Evolutionary conservation across 2,888 invertebrate species (phyloP), one percentile per base, ranked within the genome.

Genomic region (Anoncus sp.): DNA sequence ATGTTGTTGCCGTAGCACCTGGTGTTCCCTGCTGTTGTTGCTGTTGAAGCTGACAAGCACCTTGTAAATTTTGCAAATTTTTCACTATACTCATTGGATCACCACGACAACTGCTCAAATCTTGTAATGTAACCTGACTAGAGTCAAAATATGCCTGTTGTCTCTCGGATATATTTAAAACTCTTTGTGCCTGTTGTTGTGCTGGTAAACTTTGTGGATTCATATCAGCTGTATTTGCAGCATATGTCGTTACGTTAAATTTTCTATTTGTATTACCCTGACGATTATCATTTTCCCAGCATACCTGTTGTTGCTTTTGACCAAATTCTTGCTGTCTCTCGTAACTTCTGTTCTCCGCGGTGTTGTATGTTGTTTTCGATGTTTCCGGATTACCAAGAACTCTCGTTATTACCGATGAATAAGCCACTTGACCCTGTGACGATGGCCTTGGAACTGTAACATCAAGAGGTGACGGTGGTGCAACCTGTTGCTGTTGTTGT

Each of bases 401-500:
- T 86, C 96, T 93, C 47, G 96, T 96, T 86, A 97, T 97, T 78
- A 97, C 97, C 82, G 96, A 96, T 63, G 97, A 95, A 90, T 97
- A 97, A 72, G 94, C 96, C 78, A 96, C 95, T 88, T 94, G 94
- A 53, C 94, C 93, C 85, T 92, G 92, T 0, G 93, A 92, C 47
- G 94, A 93, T 5, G 95, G 93, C 78, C 95, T 91, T 3, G 95
- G 92, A 12, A 95, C 93, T 0, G 95, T 94, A 14, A 94, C 95
- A 86, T 96, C 95, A 82, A 96, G 89, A 9, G 96, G 95, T 47
- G 95, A 95, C 14, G 94, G 93, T 24, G 95, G 95, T 27, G 95
- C 94, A 24, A 90, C 87, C 76, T 90, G 89, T 67, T 87, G 87
- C 31, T 85, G 84, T 53, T 71, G 70, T 12, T 66, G 63, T 18